Base-by-base conservation (phyloP, 2,888 invertebrate species). In the Agrochola macilenta region DNA sequence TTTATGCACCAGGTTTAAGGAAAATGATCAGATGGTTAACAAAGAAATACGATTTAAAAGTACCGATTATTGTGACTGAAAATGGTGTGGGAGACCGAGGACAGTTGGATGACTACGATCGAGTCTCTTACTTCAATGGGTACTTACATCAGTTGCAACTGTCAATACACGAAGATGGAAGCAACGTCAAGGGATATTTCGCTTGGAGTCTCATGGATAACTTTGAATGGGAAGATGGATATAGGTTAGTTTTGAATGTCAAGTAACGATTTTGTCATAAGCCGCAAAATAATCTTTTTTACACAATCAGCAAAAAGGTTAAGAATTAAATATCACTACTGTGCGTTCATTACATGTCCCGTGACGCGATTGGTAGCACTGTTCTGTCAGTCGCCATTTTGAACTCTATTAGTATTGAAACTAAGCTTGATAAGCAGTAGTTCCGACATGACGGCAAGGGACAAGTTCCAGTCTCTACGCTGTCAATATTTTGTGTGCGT, bases 21-120 rank as follows among this genome's bases (percentile, higher is more conserved):
- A 97, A 97, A 89, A 91, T 97, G 26, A 89, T 98, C 43, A 97
- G 97, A 90, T 97, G 97, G 97, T 95, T 98, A 66, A 97, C 97
- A 85, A 95, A 95, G 49, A 96, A 97, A 86, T 98, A 98, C 90
- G 96, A 97, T 35, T 97, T 79, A 9, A 78, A 82, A 26, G 66
- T 78, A n/a, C 74, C 74, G 4, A 79, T 84, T 11, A 63, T 82
- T 54, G 60, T 97, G 1, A 96, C 96, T 1, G 97, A 97, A 89
- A 97, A 97, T 78, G 97, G 97, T 12, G 93, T 92, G 82, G 92
- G 94, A 46, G 95, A 96, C 57, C 69, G 70, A 0, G 95, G 65
- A 35, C 90, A 91, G n/a, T 83, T 94, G 7, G 84, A 93, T 1
- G 97, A 97, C 87, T 81, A 87, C 0, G 90, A 90, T 23, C 88